A percentile compares a stretch with the other conserved stretches of the same genome.
These are phyloP conservation scores for Malachius bipustulatus DNA, from an alignment of 2,888 invertebrate species.

Conservation along the genomic window DNA sequence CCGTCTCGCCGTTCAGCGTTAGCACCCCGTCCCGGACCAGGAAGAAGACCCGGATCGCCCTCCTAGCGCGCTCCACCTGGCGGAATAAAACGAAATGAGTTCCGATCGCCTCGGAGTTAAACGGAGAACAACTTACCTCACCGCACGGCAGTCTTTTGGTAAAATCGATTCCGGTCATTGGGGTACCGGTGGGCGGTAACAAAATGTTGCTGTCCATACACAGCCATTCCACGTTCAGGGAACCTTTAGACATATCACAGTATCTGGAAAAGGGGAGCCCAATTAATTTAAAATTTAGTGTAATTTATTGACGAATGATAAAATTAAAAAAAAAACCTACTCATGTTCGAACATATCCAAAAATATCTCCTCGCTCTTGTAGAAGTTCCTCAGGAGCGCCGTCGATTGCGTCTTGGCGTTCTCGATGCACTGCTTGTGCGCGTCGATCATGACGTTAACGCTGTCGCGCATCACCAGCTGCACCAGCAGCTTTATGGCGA, in stretches of 20 bases:
- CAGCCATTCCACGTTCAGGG: constrained; percentile 84
- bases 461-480: constrained; percentile 49
- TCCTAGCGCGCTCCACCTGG: constrained; percentile 72
- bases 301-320: neutral
- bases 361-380: constrained; percentile 96
- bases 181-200: constrained; percentile 89
- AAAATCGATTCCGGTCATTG: constrained; percentile 90
- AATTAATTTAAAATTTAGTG: constrained; percentile 97
- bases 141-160: constrained; percentile 91
- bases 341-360: constrained; percentile 98
- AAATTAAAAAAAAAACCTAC: constrained; percentile 29
- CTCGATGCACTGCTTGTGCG: constrained; percentile 55
- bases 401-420: constrained; percentile 70
- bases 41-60: constrained; percentile 89
- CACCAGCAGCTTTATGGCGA: constrained; percentile 69
- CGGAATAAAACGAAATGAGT: too few species aligned
- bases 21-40: constrained; percentile 71
- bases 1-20: constrained; percentile 66
- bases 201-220: constrained; percentile 95
- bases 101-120: too few species aligned
- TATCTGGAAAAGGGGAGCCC: constrained; percentile 42
- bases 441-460: constrained; percentile 50
- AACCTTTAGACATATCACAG: constrained; percentile 79
- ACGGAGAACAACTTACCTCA: constrained; percentile 52
- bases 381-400: constrained; percentile 76